These are phyloP conservation scores for Crossaster papposus DNA, from an alignment of 53 echinoderm and acorn worm genomes.

Conservation along the genomic window DNA sequence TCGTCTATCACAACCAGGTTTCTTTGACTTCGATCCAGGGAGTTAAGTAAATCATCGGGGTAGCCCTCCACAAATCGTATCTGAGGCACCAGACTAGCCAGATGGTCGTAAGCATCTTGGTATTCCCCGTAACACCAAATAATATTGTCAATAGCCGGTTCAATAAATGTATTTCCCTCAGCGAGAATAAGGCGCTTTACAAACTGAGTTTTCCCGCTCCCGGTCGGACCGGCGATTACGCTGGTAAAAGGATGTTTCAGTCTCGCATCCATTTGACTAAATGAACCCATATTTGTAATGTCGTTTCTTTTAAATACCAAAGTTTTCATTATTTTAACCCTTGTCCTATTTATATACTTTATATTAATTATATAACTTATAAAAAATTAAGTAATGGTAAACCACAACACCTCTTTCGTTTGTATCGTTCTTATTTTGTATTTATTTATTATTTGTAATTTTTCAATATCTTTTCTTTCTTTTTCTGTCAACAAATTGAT, in stretches of 20 bases:
- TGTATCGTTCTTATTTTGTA: no score
- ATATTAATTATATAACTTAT: not conserved
- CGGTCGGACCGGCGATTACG: slow-evolving; percentile 64
- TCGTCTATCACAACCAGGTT: slow-evolving; percentile 79
- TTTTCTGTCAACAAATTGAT: no score
- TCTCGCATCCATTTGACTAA: slow-evolving; percentile 17
- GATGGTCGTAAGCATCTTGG: slow-evolving; percentile 66
- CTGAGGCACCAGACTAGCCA: slow-evolving; percentile 45
- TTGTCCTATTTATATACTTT: not conserved
- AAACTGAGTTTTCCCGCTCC: slow-evolving; percentile 74
- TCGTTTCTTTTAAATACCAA: no score
- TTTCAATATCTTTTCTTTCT: not conserved
- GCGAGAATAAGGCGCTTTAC: slow-evolving; percentile 56
- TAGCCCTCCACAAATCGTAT: slow-evolving; percentile 75
- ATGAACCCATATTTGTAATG: not conserved
- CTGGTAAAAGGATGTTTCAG: slow-evolving; percentile 39
- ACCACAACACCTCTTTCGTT: not conserved
- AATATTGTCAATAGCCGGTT: slow-evolving; percentile 59
- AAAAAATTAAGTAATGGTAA: not conserved
- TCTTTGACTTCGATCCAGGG: slow-evolving; percentile 45
- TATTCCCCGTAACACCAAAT: slow-evolving; percentile 87
- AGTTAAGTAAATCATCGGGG: slow-evolving; percentile 53
- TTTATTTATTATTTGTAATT: no score
- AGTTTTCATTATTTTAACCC: no score
- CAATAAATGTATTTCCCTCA: slow-evolving; percentile 28